A percentile compares a stretch with the other conserved stretches of the same genome.
These are phyloP conservation scores for Leucozona laternaria DNA, from an alignment of 2,888 invertebrate genomes.

Conservation along the genomic window DNA sequence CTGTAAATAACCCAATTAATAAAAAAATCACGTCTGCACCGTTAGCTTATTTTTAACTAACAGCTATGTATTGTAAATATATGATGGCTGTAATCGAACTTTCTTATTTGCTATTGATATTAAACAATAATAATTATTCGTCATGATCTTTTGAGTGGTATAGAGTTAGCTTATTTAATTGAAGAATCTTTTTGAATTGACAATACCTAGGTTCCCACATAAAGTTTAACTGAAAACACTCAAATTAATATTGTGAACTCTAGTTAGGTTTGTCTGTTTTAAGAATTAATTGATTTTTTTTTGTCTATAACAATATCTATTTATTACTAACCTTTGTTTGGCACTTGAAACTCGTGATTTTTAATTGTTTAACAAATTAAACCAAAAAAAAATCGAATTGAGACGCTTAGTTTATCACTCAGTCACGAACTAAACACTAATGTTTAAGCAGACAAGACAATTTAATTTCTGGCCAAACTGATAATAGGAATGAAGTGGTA, in stretches of 20 bases:
- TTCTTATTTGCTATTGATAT: not conserved
- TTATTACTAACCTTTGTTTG: not conserved
- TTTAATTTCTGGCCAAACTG: conserved; percentile 35
- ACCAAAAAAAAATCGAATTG: not conserved
- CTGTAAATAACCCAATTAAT: conserved; percentile 25
- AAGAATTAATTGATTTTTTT: not conserved
- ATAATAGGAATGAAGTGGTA: conserved; percentile 24
- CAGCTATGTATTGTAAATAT: not conserved
- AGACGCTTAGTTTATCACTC: conserved; percentile 3
- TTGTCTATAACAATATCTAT: not conserved
- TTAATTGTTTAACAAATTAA: not conserved
- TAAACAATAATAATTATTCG: not conserved
- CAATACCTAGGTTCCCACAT: no score
- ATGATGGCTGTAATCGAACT: not conserved
- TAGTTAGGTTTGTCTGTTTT: not conserved
- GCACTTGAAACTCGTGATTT: conserved; percentile 17
- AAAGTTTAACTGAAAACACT: not conserved
- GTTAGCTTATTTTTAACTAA: not conserved
- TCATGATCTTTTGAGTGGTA: not conserved
- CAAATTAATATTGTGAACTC: not conserved
- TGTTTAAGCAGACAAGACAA: conserved; percentile 19
- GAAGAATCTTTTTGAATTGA: not conserved
- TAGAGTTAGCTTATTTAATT: not conserved
- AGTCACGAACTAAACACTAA: conserved; percentile 32
- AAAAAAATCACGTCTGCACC: conserved; percentile 34